Base-by-base conservation (phyloP, 2,797 vertebrate genomes). In the Sebastes nivosus region DNA sequence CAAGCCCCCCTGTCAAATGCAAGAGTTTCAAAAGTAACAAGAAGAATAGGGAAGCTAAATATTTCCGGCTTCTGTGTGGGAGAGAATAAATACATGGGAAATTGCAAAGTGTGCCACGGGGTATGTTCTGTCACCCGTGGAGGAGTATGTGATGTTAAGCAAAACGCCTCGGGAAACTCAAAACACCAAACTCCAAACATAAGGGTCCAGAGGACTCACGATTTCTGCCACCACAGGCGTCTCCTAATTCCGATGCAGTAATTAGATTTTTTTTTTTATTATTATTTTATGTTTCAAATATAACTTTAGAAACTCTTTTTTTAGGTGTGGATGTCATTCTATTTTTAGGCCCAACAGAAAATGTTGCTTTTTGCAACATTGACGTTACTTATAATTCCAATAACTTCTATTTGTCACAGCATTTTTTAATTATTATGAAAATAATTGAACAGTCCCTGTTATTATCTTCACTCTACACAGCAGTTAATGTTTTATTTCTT, bases 121-220 rank as follows among this genome's bases (percentile, higher is more conserved):
- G 82, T 85, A 86, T 87, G 88, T 87, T 82, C 85, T 89, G 90
- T 92, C 85, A 86, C 81, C 72, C 25, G 20, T 83, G 85, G 72
- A 86, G 80, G 76, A 87, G 79, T 66, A 6, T 83, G 72, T 86
- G 71, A 88, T 90, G 83, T 89, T 85, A 72, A 83, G 73, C 68
- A 86, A 79, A 87, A 87, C 64, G 81, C 79, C 83, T 80, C 16
- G 24, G 80, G 78, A 92, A 85, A 84, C 18, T 73, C 9, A 30
- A 76, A 81, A 68, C 20, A 18, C 66, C 34, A n/a, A 29, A 68
- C 5, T 76, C 18, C 18, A 58, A 83, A 73, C 52, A 68, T 64
- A 59, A 38, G 13, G 72, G 54, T 74, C 72, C 63, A 46, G 61
- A 67, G 27, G 22, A 67, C 29, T 79, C 65, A 70, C 55, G 10